A percentile compares a stretch with the other conserved stretches of the same genome.
Conservation (phyloP, 2,888 invertebrate genomes). For the Ischnura elegans region DNA sequence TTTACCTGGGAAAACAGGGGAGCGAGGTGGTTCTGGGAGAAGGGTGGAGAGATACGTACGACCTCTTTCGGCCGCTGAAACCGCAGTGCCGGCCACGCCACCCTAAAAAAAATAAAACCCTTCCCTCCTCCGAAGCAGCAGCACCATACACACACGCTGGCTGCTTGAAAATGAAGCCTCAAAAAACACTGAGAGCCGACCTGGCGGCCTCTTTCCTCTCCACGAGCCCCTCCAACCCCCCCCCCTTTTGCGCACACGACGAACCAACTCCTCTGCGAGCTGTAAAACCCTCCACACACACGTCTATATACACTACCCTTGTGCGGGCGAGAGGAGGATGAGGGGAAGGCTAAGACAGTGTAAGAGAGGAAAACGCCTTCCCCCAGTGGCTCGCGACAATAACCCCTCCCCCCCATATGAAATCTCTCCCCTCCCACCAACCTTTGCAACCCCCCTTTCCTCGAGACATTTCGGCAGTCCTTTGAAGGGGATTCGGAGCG, state of each 20-base stretch:
- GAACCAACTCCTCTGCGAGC: background rate
- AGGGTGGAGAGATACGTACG: background rate
- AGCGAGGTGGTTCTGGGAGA: background rate
- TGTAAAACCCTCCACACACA: background rate
- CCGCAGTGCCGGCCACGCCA: background rate
- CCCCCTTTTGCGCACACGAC: conserved; percentile 14
- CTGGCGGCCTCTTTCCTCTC: too few relatives aligned
- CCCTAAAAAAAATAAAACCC: conserved; percentile 30
- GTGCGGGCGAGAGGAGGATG: background rate
- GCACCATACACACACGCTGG: too few relatives aligned
- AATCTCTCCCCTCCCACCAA: background rate
- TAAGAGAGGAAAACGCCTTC: background rate
- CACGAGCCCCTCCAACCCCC: background rate
- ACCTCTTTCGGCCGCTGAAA: conserved; percentile 3
- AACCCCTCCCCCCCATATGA: background rate
- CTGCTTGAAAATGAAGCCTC: conserved; percentile 47
- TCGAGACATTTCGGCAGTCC: background rate
- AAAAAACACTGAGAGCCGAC: conserved; percentile 16
- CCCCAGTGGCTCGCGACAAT: background rate
- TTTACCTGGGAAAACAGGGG: background rate
- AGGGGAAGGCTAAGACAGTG: background rate
- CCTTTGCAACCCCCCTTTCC: background rate
- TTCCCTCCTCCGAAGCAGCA: conserved; percentile 57
- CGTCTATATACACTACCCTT: background rate
- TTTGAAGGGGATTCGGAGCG: background rate